Percentiles rank a stretch among this genome's conserved stretches.
Evolutionary conservation across 2,888 invertebrate species (phyloP).

Genomic region (Cataglyphis cursor): DNA sequence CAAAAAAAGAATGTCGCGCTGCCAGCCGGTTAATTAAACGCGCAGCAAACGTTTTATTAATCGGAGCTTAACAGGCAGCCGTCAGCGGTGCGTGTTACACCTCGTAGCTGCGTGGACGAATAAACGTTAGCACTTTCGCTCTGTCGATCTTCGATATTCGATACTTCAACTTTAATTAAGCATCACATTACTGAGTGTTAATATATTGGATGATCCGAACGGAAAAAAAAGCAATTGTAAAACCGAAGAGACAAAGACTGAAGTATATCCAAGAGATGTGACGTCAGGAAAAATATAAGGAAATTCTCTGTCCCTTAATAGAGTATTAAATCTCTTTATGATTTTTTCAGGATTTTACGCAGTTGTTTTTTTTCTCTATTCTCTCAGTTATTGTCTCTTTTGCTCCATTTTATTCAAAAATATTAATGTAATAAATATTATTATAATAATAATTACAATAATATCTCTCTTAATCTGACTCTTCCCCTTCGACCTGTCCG

Average conservation of each 20-base stretch:
- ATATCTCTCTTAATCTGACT: no score
- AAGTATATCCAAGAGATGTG: background rate
- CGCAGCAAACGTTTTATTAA: constrained; percentile 27
- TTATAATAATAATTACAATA: no score
- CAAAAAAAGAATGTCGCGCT: constrained; percentile 21
- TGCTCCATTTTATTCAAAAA: no score
- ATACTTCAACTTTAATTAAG: background rate
- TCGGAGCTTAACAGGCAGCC: background rate
- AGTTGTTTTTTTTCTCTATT: no score
- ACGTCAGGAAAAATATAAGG: background rate
- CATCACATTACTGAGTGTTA: background rate
- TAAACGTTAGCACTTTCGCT: constrained; percentile 27
- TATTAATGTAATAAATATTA: no score
- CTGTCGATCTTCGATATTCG: constrained; percentile 2
- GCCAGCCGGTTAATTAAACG: constrained; percentile 16
- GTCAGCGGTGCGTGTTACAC: background rate
- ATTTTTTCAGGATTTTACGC: background rate
- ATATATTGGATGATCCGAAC: background rate
- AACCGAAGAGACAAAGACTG: background rate
- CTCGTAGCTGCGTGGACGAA: constrained; percentile 13
- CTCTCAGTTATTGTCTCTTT: no score
- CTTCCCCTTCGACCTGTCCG: no score
- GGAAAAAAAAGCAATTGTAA: background rate
- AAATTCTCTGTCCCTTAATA: background rate
- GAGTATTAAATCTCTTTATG: background rate